Evolutionary conservation across 92 coral and sea anemone genomes (phyloP), one percentile per base, ranked within the genome.

Genomic region (Epizoanthus rinbou): DNA sequence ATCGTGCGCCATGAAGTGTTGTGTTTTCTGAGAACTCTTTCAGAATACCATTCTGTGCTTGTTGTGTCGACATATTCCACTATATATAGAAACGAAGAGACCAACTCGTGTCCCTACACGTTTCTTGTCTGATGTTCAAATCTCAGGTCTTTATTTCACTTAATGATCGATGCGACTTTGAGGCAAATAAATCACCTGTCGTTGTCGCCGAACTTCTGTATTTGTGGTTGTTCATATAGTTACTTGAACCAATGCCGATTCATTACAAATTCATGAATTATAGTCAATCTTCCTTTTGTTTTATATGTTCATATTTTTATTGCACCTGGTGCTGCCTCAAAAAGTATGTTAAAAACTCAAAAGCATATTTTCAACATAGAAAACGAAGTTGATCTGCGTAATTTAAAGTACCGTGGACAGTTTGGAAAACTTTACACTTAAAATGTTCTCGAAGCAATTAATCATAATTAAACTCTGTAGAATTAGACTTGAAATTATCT

Each of bases 21-120:
- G 82, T 62, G 41, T 78, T 78, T 19, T 62, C 82, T 43, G 71
- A 57, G 31, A 78, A 78, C 0, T 78, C 72, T 47, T 62, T 78
- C n/a, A 78, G 62, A 41, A 39, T 21, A 2, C 47, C 58, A 37
- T 62, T 37, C 52, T 39, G 71, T n/a, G 5, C 35, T 19, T 4
- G 4, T 37, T 37, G 59, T 75, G 23, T 66, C 72, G 37, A 37
- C 45, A 66, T 66, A 47, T 47, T 47, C 53, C 11, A 47, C 11
- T 7, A 47, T 35, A 35, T 35, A 35, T 8, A 47, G 54, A 15
- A 1, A 67, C 35, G 1, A 39, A 65, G 3, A 4, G 8, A 65
- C 4, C 19, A 11, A 28, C 18, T 22, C 13, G 33, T 6, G 4
- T 24, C 6, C 21, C 66, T n/a, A 18, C 2, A 0, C 5, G 21